Evolutionary conservation across 23 tunicate species (phyloP), one percentile per base, ranked within the genome.

Genomic region (Ciona savignyi): DNA sequence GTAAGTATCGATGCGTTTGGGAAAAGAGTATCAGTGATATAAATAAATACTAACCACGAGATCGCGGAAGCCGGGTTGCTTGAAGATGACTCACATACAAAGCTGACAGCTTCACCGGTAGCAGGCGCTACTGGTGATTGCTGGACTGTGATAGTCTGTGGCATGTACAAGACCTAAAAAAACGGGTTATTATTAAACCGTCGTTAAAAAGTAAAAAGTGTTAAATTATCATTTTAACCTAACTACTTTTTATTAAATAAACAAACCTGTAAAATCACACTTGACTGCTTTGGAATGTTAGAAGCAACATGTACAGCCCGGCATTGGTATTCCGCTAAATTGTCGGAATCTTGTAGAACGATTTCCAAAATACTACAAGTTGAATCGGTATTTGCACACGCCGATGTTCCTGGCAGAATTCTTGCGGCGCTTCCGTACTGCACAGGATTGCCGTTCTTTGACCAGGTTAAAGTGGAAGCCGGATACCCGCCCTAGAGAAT

Each of bases 401-500:
- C 70, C 11, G 56, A 6, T 15, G 82, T 26, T 25, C 63, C 29
- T 3, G 72, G 27, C n/a, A 29, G 34, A 22, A 35, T 63, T 33
- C 28, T 76, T 4, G 70, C 32, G 0, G 28, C 25, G 3, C 68
- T 63, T 3, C 68, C 81, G 15, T 42, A 9, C 4, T 27, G 27
- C 3, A 72, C 30, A 0, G 19, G 30, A 19, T 11, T 31, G 3
- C 70, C 75, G 61, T 76, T 72, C 6, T 70, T 77, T 56, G 49
- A 70, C 95, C 95, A 87, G 6, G 29, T 63, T 29, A 87, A 34
- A 9, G 3, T 42, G 20, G 95, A 83, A 1, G 86, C 66, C 4
- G 95, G 95, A 32, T 65, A 75, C 9, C 95, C 95, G 0, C 84
- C 95, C 95, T 87, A 32, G 15, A 30, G 49, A 33, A 32, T 11